Base-by-base conservation (phyloP, 2,797 vertebrate species). In the Acrossocheilus wenchowensis region DNA sequence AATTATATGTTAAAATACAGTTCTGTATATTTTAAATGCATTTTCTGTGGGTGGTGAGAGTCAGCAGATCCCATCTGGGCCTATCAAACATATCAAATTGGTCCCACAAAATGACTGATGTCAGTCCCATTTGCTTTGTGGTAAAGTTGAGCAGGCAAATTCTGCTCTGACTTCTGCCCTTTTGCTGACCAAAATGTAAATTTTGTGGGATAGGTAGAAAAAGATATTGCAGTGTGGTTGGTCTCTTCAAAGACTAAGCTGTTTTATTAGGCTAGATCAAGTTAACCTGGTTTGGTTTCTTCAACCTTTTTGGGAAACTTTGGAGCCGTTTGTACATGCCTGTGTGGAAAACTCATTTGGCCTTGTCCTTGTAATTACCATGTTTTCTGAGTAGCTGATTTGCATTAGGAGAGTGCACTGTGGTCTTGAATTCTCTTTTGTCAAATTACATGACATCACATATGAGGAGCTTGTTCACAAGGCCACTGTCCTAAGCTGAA, bases 171-270 rank as follows among this genome's bases (percentile, higher is more conserved):
- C 34, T 81, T 72, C 15, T 5, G 14, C 57, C 10, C n/a, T n/a
- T n/a, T 39, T 17, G 34, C 66, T n/a, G 9, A 23, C 34, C 36
- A 17, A 54, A 52, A 57, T 72, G 34, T 72, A 57, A 8, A 72
- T 43, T 17, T 21, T 41, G 36, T 39, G 50, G 50, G 23, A 41
- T 15, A 12, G n/a, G 5, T 41, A 52, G 30, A 81, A 45, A 21
- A 39, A 4, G 52, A 34, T 30, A 54, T 36, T 57, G 41, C 6
- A 45, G 69, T 54, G 69, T 72, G 81, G 50, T 57, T 26, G 52
- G 23, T 41, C 36, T 72, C 36, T 72, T 82, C 17, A 82, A 73
- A 73, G 69, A 45, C 30, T 57, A n/a, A 82, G 81, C 36, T 74
- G 10, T 45, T 60, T 74, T 60, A 83, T 73, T 72, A 43, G 43